A percentile compares a stretch with the other conserved stretches of the same genome.
These are phyloP conservation scores for Harmothoe impar DNA, from an alignment of 2,888 invertebrate species.

Conservation along the genomic window DNA sequence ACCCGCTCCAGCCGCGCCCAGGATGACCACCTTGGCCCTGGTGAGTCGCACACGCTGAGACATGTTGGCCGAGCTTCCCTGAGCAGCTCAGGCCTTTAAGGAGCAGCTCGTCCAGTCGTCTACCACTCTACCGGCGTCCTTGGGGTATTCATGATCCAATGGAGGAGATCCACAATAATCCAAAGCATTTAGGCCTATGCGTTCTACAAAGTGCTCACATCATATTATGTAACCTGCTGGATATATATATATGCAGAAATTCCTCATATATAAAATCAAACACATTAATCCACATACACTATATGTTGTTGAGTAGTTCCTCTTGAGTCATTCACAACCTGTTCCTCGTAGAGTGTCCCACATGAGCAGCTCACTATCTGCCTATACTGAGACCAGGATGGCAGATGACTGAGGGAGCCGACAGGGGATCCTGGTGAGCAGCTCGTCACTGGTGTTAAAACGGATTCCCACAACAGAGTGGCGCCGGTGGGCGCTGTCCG, in stretches of 20 bases:
- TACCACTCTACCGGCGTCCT: background rate
- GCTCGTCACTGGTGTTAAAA: slow-evolving; percentile 35
- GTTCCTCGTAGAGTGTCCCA: background rate
- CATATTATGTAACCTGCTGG: no score
- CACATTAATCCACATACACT: no score
- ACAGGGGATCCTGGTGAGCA: background rate
- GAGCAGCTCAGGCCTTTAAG: no score
- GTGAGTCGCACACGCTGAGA: slow-evolving; percentile 85
- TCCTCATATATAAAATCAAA: no score
- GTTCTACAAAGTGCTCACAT: no score
- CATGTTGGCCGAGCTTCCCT: slow-evolving; percentile 64
- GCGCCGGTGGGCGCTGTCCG: background rate
- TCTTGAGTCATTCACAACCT: background rate
- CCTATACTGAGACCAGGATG: background rate
- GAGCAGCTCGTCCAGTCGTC: no score
- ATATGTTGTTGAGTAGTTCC: background rate
- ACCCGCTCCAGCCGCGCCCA: slow-evolving; percentile 94
- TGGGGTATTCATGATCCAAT: background rate
- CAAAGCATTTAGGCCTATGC: no score
- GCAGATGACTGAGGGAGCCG: background rate
- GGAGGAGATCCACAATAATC: no score
- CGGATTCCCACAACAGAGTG: background rate
- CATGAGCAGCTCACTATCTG: background rate
- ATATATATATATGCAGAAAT: no score
- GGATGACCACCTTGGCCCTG: slow-evolving; percentile 94